These are phyloP conservation scores for Falco columbarius DNA, from an alignment of 2,797 vertebrate species.

Conservation along the genomic window DNA sequence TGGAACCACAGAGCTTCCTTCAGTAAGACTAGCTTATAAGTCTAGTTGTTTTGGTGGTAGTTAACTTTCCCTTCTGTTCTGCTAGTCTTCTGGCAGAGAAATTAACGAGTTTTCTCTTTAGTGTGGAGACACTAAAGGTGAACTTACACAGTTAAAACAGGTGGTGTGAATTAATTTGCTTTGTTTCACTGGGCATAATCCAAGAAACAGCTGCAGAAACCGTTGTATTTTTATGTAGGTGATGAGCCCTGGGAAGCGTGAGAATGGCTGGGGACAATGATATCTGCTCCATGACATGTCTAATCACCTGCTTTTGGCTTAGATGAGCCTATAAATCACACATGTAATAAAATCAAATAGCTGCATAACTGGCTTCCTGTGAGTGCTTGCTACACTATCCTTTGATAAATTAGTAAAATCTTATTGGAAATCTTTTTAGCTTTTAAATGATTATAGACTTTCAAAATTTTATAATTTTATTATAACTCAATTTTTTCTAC, in stretches of 20 bases:
- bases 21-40: neutral
- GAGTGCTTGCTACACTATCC: neutral
- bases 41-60: neutral
- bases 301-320: neutral
- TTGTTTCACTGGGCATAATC: neutral
- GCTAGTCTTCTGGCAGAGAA: neutral
- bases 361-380: neutral
- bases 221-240: neutral
- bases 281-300: neutral
- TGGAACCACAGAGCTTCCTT: neutral
- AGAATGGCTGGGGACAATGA: neutral
- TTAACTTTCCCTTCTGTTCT: neutral
- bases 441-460: neutral
- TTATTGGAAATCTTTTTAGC: neutral
- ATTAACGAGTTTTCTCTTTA: neutral
- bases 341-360: neutral
- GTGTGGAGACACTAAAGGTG: neutral
- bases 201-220: neutral
- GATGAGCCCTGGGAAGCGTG: neutral
- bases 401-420: neutral
- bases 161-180: neutral
- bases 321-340: neutral
- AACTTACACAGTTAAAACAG: fast-evolving
- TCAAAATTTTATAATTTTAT: neutral
- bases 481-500: neutral